Base-by-base conservation (phyloP, 2,888 invertebrate genomes). In the Harpagoxenus sublaevis region DNA sequence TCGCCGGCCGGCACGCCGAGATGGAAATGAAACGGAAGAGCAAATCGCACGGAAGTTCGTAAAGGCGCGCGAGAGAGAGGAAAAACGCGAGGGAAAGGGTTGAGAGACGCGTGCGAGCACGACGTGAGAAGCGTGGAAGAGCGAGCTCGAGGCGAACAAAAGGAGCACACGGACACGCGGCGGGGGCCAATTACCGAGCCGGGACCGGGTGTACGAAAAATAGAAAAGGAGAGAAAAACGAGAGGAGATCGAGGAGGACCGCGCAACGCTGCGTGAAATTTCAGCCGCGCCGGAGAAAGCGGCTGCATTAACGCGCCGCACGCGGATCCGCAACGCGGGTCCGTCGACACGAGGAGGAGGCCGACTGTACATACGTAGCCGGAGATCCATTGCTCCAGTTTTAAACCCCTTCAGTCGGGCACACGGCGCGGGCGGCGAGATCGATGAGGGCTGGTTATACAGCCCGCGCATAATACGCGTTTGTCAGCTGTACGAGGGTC, bases 321-420 rank as follows among this genome's bases (percentile, higher is more conserved):
- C 6, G 53, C 15, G 48, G 8, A 35, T 35, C 42, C 39, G 71
- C 35, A n/a, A 53, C 55, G 15, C 15, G 51, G 12, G 57, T 57
- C n/a, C 45, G 78, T 45, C 78, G 35, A 55, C 68, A 45, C 55
- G 65, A 39, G 18, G 55, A 78, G 31, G 18, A 68, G 45, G 70
- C 57, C 35, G 57, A 79, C 45, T n/a, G 74, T 31, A 23, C 0
- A 2, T 35, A 73, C 15, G 57, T 23, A 42, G 55, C 35, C 15
- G 55, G 42, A 45, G 57, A 79, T 73, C 74, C 60, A 81, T 81
- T 81, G 79, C 79, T 81, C 79, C 60, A 81, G 79, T 81, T 81
- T 81, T 81, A 81, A 81, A 81, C 79, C 79, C 75, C 74, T 73
- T 74, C 42, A n/a, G 78, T 70, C 53, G 55, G 45, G 48, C 66